A percentile compares a stretch with the other conserved stretches of the same genome.
Evolutionary conservation across 64 coral and sea anemone species (phyloP).

Genomic region (Platygyra sinensis): DNA sequence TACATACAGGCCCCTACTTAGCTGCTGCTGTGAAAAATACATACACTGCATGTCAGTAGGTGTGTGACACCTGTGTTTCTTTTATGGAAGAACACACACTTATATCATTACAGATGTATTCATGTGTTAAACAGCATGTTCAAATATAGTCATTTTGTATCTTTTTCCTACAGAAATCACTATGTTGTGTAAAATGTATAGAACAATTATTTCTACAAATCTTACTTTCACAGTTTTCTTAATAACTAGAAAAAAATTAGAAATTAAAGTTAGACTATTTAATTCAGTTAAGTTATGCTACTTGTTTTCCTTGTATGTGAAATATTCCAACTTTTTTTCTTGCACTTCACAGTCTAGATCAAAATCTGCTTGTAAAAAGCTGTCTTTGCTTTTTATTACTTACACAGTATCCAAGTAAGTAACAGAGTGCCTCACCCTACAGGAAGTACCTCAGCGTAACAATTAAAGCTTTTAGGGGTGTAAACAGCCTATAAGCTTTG

Average conservation of each 20-base stretch:
- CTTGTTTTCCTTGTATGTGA: neutral
- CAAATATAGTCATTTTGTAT: too few species aligned
- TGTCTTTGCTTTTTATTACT: neutral
- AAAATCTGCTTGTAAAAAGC: neutral
- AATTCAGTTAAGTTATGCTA: slow-evolving; percentile 4
- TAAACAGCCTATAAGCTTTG: neutral
- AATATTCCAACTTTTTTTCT: neutral
- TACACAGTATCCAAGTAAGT: neutral
- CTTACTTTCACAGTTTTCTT: neutral
- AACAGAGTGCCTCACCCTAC: neutral
- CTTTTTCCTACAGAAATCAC: too few species aligned
- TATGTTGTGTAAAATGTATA: neutral
- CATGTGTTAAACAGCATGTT: too few species aligned
- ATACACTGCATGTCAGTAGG: too few species aligned
- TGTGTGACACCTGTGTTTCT: too few species aligned
- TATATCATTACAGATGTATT: too few species aligned
- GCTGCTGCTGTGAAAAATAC: too few species aligned
- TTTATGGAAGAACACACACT: too few species aligned
- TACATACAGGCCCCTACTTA: too few species aligned
- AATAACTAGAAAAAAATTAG: too few species aligned
- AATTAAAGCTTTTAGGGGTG: slow-evolving; percentile 10
- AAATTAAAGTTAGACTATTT: too few species aligned
- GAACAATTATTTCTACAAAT: neutral
- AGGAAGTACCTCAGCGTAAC: neutral
- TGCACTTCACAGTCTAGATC: too few species aligned